Evolutionary conservation across 2,888 invertebrate species (phyloP).

Genomic region (Brachyptera risi): DNA sequence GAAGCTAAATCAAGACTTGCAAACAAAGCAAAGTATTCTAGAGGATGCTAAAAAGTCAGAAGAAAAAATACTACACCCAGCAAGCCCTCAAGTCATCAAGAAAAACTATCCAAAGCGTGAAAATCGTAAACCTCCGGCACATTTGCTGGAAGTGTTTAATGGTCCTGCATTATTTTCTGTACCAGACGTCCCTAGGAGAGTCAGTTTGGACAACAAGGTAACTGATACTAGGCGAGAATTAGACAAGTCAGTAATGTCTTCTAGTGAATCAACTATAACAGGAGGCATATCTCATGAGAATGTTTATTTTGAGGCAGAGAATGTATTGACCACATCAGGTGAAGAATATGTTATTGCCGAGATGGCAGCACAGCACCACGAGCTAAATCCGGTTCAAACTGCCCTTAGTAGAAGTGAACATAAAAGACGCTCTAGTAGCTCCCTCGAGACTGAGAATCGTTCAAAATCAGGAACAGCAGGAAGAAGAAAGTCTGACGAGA

Average conservation of each 20-base stretch:
- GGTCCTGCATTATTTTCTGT: constrained; percentile 68
- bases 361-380: not conserved
- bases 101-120: constrained; percentile 35
- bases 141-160: constrained; percentile 48
- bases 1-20: no score
- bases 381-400: not conserved
- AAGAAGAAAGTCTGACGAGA: not conserved
- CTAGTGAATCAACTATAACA: not conserved
- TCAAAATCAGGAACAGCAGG: no score
- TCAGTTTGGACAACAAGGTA: constrained; percentile 38
- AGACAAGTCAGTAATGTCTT: not conserved
- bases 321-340: no score
- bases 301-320: no score
- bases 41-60: not conserved
- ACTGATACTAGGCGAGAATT: not conserved
- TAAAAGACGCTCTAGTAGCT: not conserved
- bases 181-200: constrained; percentile 71
- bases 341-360: no score
- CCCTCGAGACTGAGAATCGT: not conserved
- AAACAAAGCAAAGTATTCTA: not conserved
- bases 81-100: not conserved
- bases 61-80: not conserved
- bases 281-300: no score
- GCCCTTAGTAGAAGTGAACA: no score
- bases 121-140: constrained; percentile 58